Conservation (phyloP, 2,797 vertebrate species). For the Salmo trutta region DNA sequence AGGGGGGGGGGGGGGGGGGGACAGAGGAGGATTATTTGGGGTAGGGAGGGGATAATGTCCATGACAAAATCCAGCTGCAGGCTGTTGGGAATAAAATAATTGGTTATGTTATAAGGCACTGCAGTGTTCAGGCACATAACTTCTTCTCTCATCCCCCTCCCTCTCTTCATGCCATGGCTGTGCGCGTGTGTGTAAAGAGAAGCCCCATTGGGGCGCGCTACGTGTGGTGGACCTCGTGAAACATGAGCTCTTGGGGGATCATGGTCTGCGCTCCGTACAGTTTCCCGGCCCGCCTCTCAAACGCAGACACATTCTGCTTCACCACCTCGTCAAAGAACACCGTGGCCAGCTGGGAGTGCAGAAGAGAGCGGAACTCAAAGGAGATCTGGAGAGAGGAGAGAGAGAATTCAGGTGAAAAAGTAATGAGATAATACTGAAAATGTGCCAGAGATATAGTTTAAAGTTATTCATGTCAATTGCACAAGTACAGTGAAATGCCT, state of each 20-base stretch:
- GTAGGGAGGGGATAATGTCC: neutral
- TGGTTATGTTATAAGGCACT: conserved; percentile 64
- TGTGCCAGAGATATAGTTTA: neutral
- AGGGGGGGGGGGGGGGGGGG: too few relatives aligned
- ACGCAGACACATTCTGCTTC: conserved; percentile 94
- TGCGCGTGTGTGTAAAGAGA: conserved; percentile 7
- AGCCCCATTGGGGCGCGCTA: conserved; percentile 62
- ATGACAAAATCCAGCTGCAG: conserved; percentile 32
- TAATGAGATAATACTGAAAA: neutral
- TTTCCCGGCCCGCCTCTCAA: conserved; percentile 85
- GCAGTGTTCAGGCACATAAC: conserved; percentile 39
- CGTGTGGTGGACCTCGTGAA: conserved; percentile 91
- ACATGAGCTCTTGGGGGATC: conserved; percentile 92
- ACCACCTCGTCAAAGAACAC: conserved; percentile 96
- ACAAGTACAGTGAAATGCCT: too few relatives aligned
- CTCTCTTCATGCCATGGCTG: neutral
- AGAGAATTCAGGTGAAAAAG: neutral
- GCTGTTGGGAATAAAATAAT: conserved; percentile 37
- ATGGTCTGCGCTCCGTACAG: conserved; percentile 86
- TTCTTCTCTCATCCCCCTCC: neutral
- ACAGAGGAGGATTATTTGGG: too few relatives aligned
- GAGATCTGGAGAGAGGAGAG: conserved; percentile 80
- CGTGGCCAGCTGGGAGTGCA: conserved; percentile 90
- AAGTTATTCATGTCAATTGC: too few relatives aligned
- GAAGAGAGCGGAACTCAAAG: conserved; percentile 93